Evolutionary conservation across 2,797 vertebrate genomes (phyloP), one percentile per base, ranked within the genome.

Genomic region (Fistularia commersonii): DNA sequence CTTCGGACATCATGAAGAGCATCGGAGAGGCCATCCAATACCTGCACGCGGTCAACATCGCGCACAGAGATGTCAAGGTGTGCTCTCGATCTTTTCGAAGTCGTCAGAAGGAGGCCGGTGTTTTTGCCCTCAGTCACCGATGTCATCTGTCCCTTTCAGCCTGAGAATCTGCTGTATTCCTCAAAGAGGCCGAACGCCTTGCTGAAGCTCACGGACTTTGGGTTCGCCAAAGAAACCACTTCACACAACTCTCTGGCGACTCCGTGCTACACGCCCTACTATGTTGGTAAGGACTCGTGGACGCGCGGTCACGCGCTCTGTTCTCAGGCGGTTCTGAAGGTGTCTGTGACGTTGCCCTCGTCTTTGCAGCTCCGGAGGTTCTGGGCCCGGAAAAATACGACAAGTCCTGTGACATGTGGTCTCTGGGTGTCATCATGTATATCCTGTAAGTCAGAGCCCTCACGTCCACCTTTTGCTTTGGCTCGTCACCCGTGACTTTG

Each of bases 361-460:
- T 76, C 34, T 69, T 59, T 80, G 50, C 73, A 98, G 96, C 96
- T 76, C 97, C 97, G 0, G 97, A 99, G 72, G 96, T 98, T 68
- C 88, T 99, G 59, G 96, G 97, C 34, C 97, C 97, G 0, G 97
- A 98, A 84, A 98, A 98, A 76, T 99, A 99, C 8, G 97, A 99
- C 87, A 98, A 99, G 78, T 99, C 96, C 48, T 99, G 97, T 66
- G 97, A 99, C 85, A 99, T 99, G 96, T 99, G 97, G 97, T 99
- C 97, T 14, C 84, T 99, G 41, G 96, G 96, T 0, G 96, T 99
- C 89, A 98, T 99, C 85, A 99, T 99, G 97, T 99, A 99, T 68
- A 98, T 99, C 76, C 82, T 98, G 97, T 99, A 76, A 96, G 96
- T 95, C 8, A 0, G 5, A 6, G 32, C 11, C 11, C 0, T 2